These are phyloP conservation scores for Hypercompe scribonia DNA, from an alignment of 2,888 invertebrate species.

Conservation along the genomic window DNA sequence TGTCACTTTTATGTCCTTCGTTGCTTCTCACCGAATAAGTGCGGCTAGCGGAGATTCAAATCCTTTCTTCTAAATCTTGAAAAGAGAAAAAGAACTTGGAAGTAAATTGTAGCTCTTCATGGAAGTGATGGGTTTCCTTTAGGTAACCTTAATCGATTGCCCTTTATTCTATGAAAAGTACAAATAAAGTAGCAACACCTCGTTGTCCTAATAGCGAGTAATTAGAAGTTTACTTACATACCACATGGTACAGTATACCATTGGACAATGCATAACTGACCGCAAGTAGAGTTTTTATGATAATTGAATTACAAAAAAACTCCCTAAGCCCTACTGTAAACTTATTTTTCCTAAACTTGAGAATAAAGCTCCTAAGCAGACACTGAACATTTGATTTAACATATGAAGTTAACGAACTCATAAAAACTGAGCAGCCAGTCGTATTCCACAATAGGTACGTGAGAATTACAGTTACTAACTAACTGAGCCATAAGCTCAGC, in stretches of 20 bases:
- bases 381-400: not conserved
- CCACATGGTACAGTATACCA: too few species aligned
- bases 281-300: too few species aligned
- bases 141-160: not conserved
- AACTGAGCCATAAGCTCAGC: not conserved
- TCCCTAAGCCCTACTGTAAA: not conserved
- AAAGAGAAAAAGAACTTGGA: not conserved
- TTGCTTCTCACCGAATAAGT: too few species aligned
- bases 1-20: too few species aligned
- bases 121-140: not conserved
- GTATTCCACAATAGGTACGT: not conserved
- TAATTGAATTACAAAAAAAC: too few species aligned
- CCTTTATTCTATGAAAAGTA: too few species aligned
- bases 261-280: too few species aligned
- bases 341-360: not conserved
- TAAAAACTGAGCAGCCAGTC: constrained; percentile 3
- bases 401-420: not conserved
- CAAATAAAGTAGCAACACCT: not conserved
- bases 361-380: not conserved
- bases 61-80: not conserved
- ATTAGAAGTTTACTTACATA: too few species aligned
- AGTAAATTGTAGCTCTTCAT: not conserved
- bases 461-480: not conserved
- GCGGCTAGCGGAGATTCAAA: not conserved
- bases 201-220: not conserved